Evolutionary conservation across 2,113 vertebrate species (phyloP), one percentile per base, ranked within the genome.

Genomic region (Dissostichus mawsoni): DNA sequence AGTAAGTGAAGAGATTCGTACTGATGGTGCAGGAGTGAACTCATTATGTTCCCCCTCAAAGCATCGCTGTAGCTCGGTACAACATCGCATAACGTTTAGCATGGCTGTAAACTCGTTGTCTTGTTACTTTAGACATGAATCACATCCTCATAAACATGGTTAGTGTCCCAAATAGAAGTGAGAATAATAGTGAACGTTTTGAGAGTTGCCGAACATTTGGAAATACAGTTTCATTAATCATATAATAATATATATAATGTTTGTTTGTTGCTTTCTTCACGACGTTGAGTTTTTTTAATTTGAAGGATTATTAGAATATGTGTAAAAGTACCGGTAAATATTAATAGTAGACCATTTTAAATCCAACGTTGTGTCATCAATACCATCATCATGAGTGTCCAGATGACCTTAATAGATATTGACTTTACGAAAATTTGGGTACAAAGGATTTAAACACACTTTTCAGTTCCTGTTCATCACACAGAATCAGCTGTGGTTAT

Each of bases 1-100:
- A 96, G 98, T 99, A 94, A 97, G 98, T 90, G 9, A 47, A 58
- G 5, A 10, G 11, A 9, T 3, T 29, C 29, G 36, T 7, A 41
- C 36, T 41, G 8, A 8, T 41, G 5, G 36, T 1, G 36, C 36
- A 41, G 7, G 36, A 36, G 36, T 36, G 36, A 6, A 7, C 0
- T 36, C 36, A 36, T 25, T 25, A 25, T 29, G 29, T 29, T 29
- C 3, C 3, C 29, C 29, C 29, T 29, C 29, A 29, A 29, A 29
- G 29, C 29, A 29, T 29, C 29, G 29, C 29, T 29, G 29, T 4
- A 4, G 29, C 29, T 29, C 29, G 3, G 29, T 4, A 4, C 29
- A 4, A 29, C 29, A 3, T 29, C 29, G 0, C 29, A 29, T 29
- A 4, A 29, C 29, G 29, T 29, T 4, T 29, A 29, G 29, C 29